Evolutionary conservation across 2,888 invertebrate species (phyloP), one percentile per base, ranked within the genome.

Genomic region (Drosophila colorata): DNA sequence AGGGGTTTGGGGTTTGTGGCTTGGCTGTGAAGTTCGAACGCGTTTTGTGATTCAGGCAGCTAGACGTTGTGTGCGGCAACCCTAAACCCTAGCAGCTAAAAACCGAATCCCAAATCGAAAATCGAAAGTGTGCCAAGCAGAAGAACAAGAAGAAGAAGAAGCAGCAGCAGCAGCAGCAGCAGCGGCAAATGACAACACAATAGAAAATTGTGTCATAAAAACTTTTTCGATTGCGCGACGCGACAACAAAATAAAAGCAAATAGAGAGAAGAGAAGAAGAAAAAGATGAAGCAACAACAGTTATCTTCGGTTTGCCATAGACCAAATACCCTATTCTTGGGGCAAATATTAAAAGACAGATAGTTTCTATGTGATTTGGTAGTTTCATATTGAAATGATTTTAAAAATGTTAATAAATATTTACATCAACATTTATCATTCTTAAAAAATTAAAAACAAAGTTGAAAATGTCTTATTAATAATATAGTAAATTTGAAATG

Each of bases 101-200:
- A 48, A 38, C 44, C 60, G 53, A 61, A 74, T 64, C 71, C 78
- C 65, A 80, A 84, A 85, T 85, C 86, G 86, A 85, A 85, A 82
- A 85, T 85, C 86, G 85, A 85, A 85, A 85, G 84, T 85, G 78
- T 85, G 86, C 82, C 84, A 84, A 86, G 77, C 77, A 80, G 68
- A 33, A 40, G 37, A 13, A 28, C 31, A 13, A 63, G 46, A 28
- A 20, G 47, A 13, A 48, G 33, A 16, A 56, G 49, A n/a, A 53
- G 35, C n/a, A 58, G 18, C 47, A 72, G 56, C n/a, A 48, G 33
- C 16, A 56, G 49, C 16, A 53, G 35, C n/a, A 58, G 18, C 47
- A 72, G 56, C n/a, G 51, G 64, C 74, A 81, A 78, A 71, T 70
- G 74, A 73, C 77, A 85, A 82, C 82, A 82, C 82, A 79, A 69